Percentiles rank a stretch among this genome's conserved stretches.
Conservation (phyloP, 2,797 vertebrate genomes). For the Aldrovandia affinis region DNA sequence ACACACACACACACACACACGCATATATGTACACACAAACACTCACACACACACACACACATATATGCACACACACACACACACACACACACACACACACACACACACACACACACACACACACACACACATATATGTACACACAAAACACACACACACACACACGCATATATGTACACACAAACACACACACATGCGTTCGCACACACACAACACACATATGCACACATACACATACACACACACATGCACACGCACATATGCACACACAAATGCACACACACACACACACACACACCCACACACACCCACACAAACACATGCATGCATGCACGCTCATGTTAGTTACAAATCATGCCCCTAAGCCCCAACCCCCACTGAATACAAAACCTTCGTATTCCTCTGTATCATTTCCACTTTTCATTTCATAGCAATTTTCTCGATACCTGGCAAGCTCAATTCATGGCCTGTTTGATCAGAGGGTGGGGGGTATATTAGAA, state of each 20-base stretch:
- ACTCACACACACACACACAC: constrained; percentile 24
- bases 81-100: constrained; percentile 11
- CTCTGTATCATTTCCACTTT: neutral
- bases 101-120: constrained; percentile 37
- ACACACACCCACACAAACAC: too few relatives aligned
- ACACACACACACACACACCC: constrained; percentile 15
- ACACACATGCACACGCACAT: constrained; percentile 13
- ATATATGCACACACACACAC: constrained; percentile 38
- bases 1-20: too few relatives aligned
- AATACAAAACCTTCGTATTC: neutral
- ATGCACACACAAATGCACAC: neutral
- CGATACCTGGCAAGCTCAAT: neutral
- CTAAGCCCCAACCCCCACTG: neutral
- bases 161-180: neutral
- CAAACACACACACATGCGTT: too few relatives aligned
- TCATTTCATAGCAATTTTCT: neutral
- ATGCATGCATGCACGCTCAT: neutral
- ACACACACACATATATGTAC: constrained; percentile 35
- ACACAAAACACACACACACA: constrained; percentile 30
- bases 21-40: too few relatives aligned
- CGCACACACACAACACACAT: too few relatives aligned
- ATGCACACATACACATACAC: constrained; percentile 22
- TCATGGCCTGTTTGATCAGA: neutral
- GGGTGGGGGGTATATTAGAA: neutral
- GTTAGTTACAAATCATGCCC: neutral